A percentile compares a stretch with the other conserved stretches of the same genome.
phyloP scores from a whole-genome alignment of 2,113 vertebrate species.

The Podocnemis expansa region DNA sequence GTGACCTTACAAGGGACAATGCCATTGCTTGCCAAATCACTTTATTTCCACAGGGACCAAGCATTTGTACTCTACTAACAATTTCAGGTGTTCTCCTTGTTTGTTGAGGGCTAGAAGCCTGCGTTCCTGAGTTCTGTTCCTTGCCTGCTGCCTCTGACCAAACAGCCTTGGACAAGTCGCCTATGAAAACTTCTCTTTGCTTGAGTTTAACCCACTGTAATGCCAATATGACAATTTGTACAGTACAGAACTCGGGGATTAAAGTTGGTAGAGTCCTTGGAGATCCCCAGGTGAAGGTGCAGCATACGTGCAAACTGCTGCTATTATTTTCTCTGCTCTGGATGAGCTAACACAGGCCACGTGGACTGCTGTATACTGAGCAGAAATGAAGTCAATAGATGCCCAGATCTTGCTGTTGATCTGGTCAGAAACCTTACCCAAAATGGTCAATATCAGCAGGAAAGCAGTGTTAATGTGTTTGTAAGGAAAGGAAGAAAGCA shows the following conservation, averaged over 20 bases:
- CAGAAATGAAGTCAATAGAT: not conserved
- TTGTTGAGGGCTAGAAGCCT: not conserved
- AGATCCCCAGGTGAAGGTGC: not conserved
- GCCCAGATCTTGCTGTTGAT: not conserved
- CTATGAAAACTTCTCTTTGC: not conserved
- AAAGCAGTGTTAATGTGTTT: not conserved
- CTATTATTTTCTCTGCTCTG: not conserved
- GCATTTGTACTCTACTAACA: not conserved
- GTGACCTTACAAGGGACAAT: not conserved
- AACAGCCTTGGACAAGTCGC: not conserved
- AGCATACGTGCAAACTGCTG: not conserved
- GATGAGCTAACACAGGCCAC: not conserved
- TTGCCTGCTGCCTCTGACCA: not conserved
- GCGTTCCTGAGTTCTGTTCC: not conserved
- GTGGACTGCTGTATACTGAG: not conserved
- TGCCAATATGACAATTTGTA: fast-evolving
- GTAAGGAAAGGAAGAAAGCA: not conserved
- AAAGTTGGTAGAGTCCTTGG: not conserved
- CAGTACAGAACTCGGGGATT: not conserved
- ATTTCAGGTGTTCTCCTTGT: fast-evolving
- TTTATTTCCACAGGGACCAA: not conserved
- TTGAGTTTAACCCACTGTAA: not conserved
- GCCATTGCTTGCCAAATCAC: not conserved
- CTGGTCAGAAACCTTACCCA: fast-evolving
- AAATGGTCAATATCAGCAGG: not conserved